Base-by-base conservation (phyloP, 2,888 invertebrate species). In the Cerastoderma edule region DNA sequence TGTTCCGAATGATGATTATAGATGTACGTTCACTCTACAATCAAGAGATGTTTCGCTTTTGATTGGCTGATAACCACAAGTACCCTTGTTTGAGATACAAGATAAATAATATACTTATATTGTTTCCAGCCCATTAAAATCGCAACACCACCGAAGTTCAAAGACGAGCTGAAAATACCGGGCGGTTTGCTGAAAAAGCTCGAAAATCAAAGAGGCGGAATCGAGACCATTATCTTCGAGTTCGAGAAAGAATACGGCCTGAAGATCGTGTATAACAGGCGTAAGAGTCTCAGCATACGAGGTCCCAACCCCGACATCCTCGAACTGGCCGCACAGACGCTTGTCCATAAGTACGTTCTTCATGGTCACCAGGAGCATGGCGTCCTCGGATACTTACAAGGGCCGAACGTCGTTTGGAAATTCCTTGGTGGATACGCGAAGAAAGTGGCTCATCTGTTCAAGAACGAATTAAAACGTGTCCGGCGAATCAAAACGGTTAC, bases 241-340 rank as follows among this genome's bases (percentile, higher is more conserved):
- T 73, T 76, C 8, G 73, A 81, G 66, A 75, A 65, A 46, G 81
- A 81, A 46, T 81, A 75, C 48, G 81, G 78, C 27, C 73, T 81
- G 1, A 75, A 78, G 56, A 68, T 81, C 6, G 56, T 57, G 19
- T 78, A 78, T 46, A 39, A 60, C 1, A 46, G 78, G n/a, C 69
- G 70, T 64, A 92, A 97, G 96, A 16, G 95, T 90, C 67, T 83
- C 68, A 19, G 94, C 92, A 87, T 96, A 96, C 69, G 57, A 56
- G 81, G 81, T 5, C 81, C 81, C 22, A 75, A 74, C 53, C 33
- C 68, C 4, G 78, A 78, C 33, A 68, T 81, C 5, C 63, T 81
- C 6, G 81, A 81, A 22, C 68, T 81, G 19, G 78, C 78, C 2
- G 73, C 71, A 13, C 81, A 81, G 44, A 78, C 81, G 1, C 39